Conservation (phyloP, 2,888 invertebrate genomes). For the Smittia sp. region DNA sequence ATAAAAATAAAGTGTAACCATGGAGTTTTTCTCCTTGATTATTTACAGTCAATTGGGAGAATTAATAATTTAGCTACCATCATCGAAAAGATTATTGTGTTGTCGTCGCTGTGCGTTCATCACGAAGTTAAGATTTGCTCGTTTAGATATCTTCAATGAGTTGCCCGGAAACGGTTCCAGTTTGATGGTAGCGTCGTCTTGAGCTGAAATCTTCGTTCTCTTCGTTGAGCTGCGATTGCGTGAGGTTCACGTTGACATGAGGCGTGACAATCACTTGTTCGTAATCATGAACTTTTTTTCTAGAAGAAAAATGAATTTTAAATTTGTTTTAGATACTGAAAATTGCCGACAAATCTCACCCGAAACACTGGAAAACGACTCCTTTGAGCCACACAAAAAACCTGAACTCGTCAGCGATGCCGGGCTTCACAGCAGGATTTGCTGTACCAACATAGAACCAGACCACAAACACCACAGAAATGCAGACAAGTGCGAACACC, state of each 20-base stretch:
- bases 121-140: not conserved
- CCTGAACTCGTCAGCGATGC: constrained; percentile 77
- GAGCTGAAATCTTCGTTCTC: constrained; percentile 94
- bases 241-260: constrained; percentile 73
- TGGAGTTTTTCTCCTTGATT: not conserved
- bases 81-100: not conserved
- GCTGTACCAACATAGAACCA: constrained; percentile 95
- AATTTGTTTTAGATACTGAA: too few species aligned
- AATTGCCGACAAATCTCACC: constrained; percentile 57
- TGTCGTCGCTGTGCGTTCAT: not conserved
- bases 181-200: constrained; percentile 89
- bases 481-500: constrained; percentile 83
- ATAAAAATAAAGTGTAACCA: constrained; percentile 7
- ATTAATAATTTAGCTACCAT: constrained; percentile 18
- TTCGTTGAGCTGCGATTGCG: constrained; percentile 85
- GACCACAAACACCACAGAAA: constrained; percentile 75
- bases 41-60: not conserved
- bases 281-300: constrained; percentile 74
- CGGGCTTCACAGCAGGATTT: constrained; percentile 93
- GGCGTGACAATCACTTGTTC: constrained; percentile 85
- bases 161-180: constrained; percentile 47
- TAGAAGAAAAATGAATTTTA: constrained; percentile 50
- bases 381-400: constrained; percentile 76
- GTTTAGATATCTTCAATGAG: constrained; percentile 33
- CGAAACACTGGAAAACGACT: constrained; percentile 68